Conservation (phyloP, 2,888 invertebrate genomes). For the Apotomis betuletana region DNA sequence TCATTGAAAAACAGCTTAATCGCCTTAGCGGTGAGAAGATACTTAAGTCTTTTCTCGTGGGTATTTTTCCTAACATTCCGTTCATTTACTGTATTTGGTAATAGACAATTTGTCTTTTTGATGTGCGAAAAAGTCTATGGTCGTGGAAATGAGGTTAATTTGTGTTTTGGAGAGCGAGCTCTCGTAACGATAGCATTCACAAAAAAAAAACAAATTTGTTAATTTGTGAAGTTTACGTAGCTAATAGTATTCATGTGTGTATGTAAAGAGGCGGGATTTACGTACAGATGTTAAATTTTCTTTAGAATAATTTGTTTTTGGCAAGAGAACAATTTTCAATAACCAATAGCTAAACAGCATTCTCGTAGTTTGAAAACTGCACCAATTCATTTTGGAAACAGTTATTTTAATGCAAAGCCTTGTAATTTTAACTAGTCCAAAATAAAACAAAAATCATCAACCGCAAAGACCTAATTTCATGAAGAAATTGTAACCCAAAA, state of each 20-base stretch:
- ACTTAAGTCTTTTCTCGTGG: not conserved
- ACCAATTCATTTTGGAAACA: not conserved
- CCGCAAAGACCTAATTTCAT: too few relatives aligned
- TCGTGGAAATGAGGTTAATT: slow-evolving; percentile 6
- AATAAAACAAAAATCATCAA: too few relatives aligned
- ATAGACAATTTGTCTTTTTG: slow-evolving; percentile 63
- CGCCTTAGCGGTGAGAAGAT: not conserved
- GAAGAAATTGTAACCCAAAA: too few relatives aligned
- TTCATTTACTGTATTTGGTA: slow-evolving; percentile 64
- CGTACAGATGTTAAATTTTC: slow-evolving; percentile 9
- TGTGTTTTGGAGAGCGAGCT: not conserved
- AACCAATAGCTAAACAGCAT: slow-evolving; percentile 11
- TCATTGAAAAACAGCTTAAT: not conserved
- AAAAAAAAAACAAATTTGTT: not conserved
- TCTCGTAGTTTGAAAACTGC: not conserved
- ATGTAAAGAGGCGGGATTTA: slow-evolving; percentile 11
- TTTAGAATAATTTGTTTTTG: slow-evolving; percentile 7
- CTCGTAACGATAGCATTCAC: not conserved
- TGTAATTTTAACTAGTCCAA: too few relatives aligned
- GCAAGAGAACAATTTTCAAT: not conserved
- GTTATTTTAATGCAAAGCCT: too few relatives aligned
- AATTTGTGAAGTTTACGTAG: too few relatives aligned
- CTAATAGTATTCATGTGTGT: slow-evolving; percentile 9
- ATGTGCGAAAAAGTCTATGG: slow-evolving; percentile 16
- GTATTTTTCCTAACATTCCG: slow-evolving; percentile 63